Evolutionary conservation across 2,113 vertebrate species (phyloP).

Genomic region (Phoxinus phoxinus): DNA sequence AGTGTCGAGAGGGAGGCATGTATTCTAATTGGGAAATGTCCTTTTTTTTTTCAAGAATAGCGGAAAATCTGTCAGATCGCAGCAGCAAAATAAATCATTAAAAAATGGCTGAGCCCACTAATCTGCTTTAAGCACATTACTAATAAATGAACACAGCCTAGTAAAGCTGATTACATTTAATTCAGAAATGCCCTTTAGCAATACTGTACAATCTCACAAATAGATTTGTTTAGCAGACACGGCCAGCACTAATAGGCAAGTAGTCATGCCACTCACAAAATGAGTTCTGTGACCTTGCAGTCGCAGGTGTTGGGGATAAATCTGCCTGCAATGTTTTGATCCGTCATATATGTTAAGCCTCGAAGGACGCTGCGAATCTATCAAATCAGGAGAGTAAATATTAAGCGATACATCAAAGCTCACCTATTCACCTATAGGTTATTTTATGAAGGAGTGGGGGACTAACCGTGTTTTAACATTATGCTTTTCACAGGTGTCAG

Average conservation of each 20-base stretch:
- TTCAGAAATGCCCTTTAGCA: slow-evolving; percentile 61
- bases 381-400: slow-evolving; percentile 33
- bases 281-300: slow-evolving; percentile 43
- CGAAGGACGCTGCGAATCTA: slow-evolving; percentile 14
- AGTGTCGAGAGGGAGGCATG: slow-evolving; percentile 41
- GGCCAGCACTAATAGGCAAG: slow-evolving; percentile 28
- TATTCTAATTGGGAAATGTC: slow-evolving; percentile 66
- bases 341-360: not conserved
- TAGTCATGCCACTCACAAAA: slow-evolving; percentile 36
- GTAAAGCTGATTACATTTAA: slow-evolving; percentile 72
- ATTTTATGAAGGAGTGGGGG: slow-evolving; percentile 1
- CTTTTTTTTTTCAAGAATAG: slow-evolving; percentile 57
- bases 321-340: slow-evolving; percentile 5
- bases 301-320: slow-evolving; percentile 40
- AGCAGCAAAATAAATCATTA: slow-evolving; percentile 54
- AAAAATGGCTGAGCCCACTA: slow-evolving; percentile 60
- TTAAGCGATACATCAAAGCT: slow-evolving; percentile 35
- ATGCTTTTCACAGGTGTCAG: not conserved
- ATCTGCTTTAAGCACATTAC: slow-evolving; percentile 79
- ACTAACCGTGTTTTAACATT: not conserved
- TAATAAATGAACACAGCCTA: slow-evolving; percentile 71
- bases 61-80: slow-evolving; percentile 63
- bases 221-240: slow-evolving; percentile 43
- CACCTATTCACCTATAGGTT: not conserved
- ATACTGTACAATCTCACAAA: slow-evolving; percentile 50